phyloP scores from a whole-genome alignment of 2,113 vertebrate species.

The Sander lucioperca region DNA sequence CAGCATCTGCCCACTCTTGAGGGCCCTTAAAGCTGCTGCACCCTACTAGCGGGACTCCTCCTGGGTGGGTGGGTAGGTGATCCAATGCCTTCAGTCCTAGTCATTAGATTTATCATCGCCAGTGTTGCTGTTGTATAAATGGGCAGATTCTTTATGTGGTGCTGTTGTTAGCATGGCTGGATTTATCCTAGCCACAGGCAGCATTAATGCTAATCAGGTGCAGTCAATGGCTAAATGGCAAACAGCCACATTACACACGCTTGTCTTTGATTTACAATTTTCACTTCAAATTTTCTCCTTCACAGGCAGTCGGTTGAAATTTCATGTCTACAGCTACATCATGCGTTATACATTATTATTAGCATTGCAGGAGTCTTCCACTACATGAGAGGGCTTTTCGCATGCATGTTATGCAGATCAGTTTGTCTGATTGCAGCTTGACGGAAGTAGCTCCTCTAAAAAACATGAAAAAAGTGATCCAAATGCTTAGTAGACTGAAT shows the following conservation, averaged over 20 bases:
- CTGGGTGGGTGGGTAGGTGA: constrained; percentile 25
- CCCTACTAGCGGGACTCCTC: background rate
- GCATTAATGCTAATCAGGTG: constrained; percentile 50
- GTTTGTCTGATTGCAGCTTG: background rate
- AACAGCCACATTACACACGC: constrained; percentile 3
- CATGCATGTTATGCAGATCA: background rate
- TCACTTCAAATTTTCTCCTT: constrained; percentile 27
- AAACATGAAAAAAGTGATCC: background rate
- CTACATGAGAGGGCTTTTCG: background rate
- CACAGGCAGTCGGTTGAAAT: constrained; percentile 8
- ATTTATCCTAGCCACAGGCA: constrained; percentile 35
- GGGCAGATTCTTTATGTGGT: constrained; percentile 25
- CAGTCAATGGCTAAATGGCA: constrained; percentile 27
- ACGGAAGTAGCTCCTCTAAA: background rate
- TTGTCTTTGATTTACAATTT: constrained; percentile 46
- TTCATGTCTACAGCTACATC: background rate
- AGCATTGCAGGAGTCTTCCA: background rate
- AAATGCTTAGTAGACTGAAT: background rate
- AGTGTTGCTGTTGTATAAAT: constrained; percentile 24
- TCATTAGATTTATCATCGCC: constrained; percentile 34
- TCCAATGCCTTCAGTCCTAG: constrained; percentile 16
- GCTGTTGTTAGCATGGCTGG: constrained; percentile 25
- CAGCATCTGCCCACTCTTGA: constrained; percentile 37
- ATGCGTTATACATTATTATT: constrained; percentile 23
- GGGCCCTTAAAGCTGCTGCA: constrained; percentile 22